A percentile compares a stretch with the other conserved stretches of the same genome.
These are phyloP conservation scores for Chaetodon trifascialis DNA, from an alignment of 2,113 vertebrate species.

Conservation along the genomic window DNA sequence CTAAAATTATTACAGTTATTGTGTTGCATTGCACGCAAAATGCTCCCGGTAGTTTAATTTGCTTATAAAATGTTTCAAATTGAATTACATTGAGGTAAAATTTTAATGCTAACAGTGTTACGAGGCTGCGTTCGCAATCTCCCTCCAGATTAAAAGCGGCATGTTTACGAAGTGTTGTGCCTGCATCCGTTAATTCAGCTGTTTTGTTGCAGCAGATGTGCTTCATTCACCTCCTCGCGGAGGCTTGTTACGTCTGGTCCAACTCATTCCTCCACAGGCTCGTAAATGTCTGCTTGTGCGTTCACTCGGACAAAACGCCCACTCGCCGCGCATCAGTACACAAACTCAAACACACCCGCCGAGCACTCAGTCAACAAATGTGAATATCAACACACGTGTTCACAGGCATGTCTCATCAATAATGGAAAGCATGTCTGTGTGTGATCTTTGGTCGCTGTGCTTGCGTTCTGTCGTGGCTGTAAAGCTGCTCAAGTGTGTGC, in stretches of 20 bases:
- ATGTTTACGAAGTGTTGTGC: conserved; percentile 26
- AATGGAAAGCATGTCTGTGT: conserved; percentile 31
- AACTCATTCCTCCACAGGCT: conserved; percentile 27
- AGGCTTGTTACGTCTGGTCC: conserved; percentile 6
- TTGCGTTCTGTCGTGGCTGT: neutral
- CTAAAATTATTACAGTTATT: neutral
- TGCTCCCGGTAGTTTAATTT: neutral
- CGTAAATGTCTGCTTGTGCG: conserved; percentile 40
- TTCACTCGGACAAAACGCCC: conserved; percentile 1
- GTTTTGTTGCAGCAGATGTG: conserved; percentile 51
- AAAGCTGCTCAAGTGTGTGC: conserved; percentile 43
- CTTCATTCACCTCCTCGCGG: conserved; percentile 15
- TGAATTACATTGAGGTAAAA: conserved; percentile 26
- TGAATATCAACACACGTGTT: neutral
- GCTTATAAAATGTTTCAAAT: neutral
- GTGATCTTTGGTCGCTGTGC: conserved; percentile 37
- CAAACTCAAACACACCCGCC: neutral
- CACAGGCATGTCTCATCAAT: conserved; percentile 1
- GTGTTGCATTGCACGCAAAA: neutral
- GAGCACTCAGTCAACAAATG: conserved; percentile 3
- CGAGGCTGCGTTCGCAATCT: conserved; percentile 9
- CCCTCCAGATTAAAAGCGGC: conserved; percentile 7
- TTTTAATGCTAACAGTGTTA: conserved; percentile 4
- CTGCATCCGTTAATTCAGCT: conserved; percentile 30
- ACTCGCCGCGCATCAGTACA: conserved; percentile 8